Evolutionary conservation across 2,888 invertebrate genomes (phyloP).

Genomic region (Adelphocoris suturalis): DNA sequence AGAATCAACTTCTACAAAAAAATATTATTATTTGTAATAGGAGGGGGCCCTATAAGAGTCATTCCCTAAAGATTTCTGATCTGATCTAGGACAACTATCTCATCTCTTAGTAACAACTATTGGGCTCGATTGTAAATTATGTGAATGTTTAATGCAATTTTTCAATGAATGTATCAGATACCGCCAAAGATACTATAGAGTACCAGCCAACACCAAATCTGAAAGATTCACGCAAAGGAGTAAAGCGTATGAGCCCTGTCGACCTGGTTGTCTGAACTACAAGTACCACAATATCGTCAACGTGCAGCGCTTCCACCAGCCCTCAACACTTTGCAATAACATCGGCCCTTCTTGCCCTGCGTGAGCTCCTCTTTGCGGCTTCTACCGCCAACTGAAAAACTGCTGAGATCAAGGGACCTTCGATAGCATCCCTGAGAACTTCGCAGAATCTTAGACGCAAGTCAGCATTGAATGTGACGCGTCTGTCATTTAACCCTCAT

Average conservation of each 20-base stretch:
- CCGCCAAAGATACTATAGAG: conserved; percentile 55
- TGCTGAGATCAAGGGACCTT: not conserved
- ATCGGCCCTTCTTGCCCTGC: not conserved
- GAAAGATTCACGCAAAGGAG: not conserved
- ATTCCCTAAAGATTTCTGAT: no score
- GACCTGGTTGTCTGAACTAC: conserved; percentile 49
- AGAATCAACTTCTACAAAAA: no score
- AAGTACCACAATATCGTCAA: conserved; percentile 62
- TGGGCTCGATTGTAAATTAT: no score
- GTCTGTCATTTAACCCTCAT: not conserved
- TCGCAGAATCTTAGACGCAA: not conserved
- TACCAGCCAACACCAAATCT: not conserved
- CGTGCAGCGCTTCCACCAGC: not conserved
- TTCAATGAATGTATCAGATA: conserved; percentile 19
- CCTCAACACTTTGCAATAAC: not conserved
- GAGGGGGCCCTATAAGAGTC: no score
- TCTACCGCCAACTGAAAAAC: no score
- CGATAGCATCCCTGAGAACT: not conserved
- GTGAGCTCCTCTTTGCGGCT: not conserved
- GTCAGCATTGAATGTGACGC: conserved; percentile 30
- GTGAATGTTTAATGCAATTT: no score
- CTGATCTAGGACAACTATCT: no score
- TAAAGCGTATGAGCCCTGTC: not conserved
- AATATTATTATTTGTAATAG: no score
- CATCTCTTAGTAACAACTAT: no score